Conservation (phyloP, 2,113 vertebrate species). For the Melanerpes aurifrons region DNA sequence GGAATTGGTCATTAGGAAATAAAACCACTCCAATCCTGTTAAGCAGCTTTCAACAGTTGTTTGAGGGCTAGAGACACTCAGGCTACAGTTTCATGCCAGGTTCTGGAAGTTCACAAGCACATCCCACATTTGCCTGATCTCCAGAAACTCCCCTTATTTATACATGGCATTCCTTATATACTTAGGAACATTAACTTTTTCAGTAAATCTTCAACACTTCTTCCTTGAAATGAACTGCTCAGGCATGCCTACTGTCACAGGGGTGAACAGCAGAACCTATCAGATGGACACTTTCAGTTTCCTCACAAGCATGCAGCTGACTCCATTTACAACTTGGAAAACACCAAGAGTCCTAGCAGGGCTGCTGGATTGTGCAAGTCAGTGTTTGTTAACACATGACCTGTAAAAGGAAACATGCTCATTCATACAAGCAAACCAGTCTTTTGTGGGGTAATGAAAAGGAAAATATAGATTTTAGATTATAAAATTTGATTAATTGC, state of each 20-base stretch:
- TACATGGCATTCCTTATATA: neutral
- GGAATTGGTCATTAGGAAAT: neutral
- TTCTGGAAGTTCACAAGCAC: neutral
- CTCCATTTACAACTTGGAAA: neutral
- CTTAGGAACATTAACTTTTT: neutral
- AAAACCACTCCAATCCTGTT: neutral
- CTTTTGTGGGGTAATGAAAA: neutral
- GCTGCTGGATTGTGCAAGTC: neutral
- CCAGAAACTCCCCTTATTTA: neutral
- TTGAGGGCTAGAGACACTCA: neutral
- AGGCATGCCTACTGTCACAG: neutral
- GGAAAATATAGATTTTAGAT: neutral
- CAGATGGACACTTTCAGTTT: neutral
- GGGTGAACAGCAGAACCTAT: neutral
- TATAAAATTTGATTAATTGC: neutral
- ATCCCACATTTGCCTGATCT: neutral
- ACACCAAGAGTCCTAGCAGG: neutral
- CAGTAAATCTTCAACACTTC: neutral
- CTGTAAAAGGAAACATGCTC: neutral
- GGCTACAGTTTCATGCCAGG: neutral
- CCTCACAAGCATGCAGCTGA: neutral
- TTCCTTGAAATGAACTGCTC: neutral
- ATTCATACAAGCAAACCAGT: neutral
- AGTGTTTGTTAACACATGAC: neutral
- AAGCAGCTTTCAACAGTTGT: neutral